Evolutionary conservation across 1,140 invertebrate genomes (phyloP).

Genomic region (Panagrolaimus sp.): DNA sequence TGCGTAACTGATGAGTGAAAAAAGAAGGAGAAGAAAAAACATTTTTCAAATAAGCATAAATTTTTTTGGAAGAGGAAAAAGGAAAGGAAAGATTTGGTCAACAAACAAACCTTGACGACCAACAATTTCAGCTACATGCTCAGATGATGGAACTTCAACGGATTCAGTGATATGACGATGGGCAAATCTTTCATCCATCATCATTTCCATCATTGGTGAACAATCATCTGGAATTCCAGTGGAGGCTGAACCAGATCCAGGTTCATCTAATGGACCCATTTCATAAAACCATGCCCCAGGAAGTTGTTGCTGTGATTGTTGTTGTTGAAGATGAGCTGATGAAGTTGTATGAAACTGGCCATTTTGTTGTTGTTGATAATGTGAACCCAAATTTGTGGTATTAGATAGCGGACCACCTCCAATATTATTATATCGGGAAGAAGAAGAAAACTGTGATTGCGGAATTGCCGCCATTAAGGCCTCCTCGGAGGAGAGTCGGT

Average conservation of each 20-base stretch:
- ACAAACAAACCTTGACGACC: constrained; percentile 85
- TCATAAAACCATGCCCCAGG: constrained; percentile 7
- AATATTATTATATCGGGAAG: no score
- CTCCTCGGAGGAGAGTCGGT: no score
- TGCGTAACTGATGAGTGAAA: not conserved
- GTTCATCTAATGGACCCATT: not conserved
- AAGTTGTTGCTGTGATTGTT: not conserved
- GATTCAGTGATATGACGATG: constrained; percentile 61
- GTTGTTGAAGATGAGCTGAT: not conserved
- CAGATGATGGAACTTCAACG: constrained; percentile 94
- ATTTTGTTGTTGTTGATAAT: no score
- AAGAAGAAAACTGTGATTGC: no score
- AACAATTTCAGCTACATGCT: constrained; percentile 99
- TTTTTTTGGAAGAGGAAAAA: not conserved
- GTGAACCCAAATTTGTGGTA: no score
- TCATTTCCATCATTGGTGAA: not conserved
- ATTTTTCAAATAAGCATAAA: not conserved
- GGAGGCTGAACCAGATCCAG: not conserved
- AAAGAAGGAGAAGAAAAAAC: not conserved
- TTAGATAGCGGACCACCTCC: no score
- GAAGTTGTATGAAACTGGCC: no score
- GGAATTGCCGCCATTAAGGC: no score
- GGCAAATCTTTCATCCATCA: not conserved
- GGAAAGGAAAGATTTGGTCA: not conserved
- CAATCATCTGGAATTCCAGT: not conserved